Evolutionary conservation across 2,113 vertebrate species (phyloP), one percentile per base, ranked within the genome.

Genomic region (Porphyrio hochstetteri): DNA sequence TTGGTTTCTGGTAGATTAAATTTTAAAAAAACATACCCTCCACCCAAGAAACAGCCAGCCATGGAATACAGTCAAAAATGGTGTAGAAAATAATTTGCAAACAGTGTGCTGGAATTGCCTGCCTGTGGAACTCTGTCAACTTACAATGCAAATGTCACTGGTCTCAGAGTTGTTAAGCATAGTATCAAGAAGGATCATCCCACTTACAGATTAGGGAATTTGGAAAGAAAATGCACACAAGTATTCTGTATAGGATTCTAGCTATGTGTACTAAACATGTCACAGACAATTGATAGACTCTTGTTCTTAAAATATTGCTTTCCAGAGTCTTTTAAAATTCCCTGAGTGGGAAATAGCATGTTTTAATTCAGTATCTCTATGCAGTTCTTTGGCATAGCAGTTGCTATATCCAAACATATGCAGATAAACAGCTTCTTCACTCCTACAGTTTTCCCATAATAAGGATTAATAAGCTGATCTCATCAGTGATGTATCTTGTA

Each of bases 381-480:
- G 18, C 53, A 85, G 38, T 79, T 81, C 38, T 68, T 85, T n/a
- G 61, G 16, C 38, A 76, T 64, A 87, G 24, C 53, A 53, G 35
- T 93, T 72, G 8, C 53, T 90, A 88, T 82, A 93, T 50, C 31
- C 63, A 94, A 93, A 82, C 27, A 72, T 33, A 71, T 2, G 7
- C 67, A 94, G 79, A 88, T 90, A 92, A 94, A 88, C 40, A 90
- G 70, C 33, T 96, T 85, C 59, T 88, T 93, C 38, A 25, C 29
- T 93, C 70, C 75, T 82, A 36, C 70, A 72, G 29, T 53, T 90
- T 82, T 90, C 11, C 67, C 8, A 53, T 88, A 94, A 85, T 85
- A 94, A 64, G 69, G 61, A 95, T 93, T 93, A 93, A 95, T 90
- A 95, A 90, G 27, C 21, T 94, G 92, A 92, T 96, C 82, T 92